phyloP scores from a whole-genome alignment of 2,797 vertebrate genomes.

The Falco concolor region DNA sequence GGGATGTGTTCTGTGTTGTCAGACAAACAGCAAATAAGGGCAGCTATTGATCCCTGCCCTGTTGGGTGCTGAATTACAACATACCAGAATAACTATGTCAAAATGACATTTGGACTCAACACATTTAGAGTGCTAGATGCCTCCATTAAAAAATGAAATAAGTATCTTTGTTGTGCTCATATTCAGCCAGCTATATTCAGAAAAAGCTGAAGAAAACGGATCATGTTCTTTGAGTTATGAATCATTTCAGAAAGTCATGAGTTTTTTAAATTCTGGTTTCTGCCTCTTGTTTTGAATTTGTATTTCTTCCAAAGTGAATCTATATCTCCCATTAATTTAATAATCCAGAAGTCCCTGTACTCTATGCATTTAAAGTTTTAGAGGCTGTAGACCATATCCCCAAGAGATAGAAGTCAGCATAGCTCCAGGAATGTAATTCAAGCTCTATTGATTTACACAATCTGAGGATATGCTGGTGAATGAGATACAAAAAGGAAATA shows the following conservation, averaged over 20 bases:
- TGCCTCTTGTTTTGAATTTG: background rate
- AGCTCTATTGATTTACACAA: background rate
- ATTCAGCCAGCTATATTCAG: too few relatives aligned
- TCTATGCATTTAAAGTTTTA: background rate
- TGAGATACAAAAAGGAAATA: background rate
- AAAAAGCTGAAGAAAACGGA: background rate
- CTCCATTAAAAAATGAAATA: background rate
- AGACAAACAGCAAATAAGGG: conserved; percentile 1
- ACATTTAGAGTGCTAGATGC: background rate
- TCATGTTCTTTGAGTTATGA: background rate
- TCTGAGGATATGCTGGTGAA: background rate
- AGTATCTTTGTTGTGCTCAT: too few relatives aligned
- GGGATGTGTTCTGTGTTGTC: conserved; percentile 7
- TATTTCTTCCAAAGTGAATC: background rate
- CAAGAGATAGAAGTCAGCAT: background rate
- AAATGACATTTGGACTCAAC: background rate
- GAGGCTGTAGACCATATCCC: background rate
- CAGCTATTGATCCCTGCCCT: conserved; percentile 16
- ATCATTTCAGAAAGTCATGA: background rate
- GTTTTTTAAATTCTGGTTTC: background rate
- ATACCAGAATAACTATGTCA: background rate
- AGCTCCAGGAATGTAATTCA: background rate
- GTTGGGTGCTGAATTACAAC: background rate
- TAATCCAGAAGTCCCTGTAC: background rate
- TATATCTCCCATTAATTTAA: background rate